phyloP scores from a whole-genome alignment of 2,888 invertebrate genomes.

The Chloroclystis v-ata region DNA sequence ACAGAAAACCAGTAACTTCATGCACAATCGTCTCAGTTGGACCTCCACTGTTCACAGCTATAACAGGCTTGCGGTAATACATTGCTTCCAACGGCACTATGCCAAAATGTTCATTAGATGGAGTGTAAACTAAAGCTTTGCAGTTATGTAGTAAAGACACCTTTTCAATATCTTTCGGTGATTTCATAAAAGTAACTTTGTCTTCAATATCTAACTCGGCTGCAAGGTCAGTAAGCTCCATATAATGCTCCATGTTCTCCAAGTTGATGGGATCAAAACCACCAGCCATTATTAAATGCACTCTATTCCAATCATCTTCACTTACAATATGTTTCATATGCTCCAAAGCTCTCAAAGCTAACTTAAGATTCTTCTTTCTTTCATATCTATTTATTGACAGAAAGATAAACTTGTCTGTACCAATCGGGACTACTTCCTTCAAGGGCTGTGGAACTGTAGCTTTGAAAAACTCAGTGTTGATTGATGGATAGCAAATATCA shows the following conservation, averaged over 20 bases:
- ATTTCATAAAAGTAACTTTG: conserved; percentile 90
- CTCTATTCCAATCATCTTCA: conserved; percentile 78
- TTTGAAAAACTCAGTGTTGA: conserved; percentile 86
- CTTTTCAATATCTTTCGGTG: conserved; percentile 92
- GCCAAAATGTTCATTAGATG: conserved; percentile 98
- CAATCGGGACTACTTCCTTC: conserved; percentile 71
- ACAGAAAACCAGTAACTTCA: conserved; percentile 88
- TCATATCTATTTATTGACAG: conserved; percentile 98
- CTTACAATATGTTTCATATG: conserved; percentile 77
- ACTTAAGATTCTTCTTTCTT: conserved; percentile 94
- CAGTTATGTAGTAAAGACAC: conserved; percentile 86
- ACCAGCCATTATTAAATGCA: conserved; percentile 95
- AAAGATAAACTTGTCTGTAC: conserved; percentile 82
- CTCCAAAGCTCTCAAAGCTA: conserved; percentile 90
- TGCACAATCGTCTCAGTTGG: conserved; percentile 94
- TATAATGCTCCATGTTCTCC: conserved; percentile 92
- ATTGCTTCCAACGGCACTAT: conserved; percentile 99
- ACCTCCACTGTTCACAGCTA: conserved; percentile 97
- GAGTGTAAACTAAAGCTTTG: conserved; percentile 94
- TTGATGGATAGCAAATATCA: conserved; percentile 95
- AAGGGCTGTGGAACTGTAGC: conserved; percentile 71
- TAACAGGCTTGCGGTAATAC: conserved; percentile 94
- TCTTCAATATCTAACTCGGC: conserved; percentile 81
- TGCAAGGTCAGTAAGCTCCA: conserved; percentile 84
- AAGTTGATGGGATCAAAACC: conserved; percentile 94